Base-by-base conservation (phyloP, 2,113 vertebrate species). In the Desmodus rotundus region DNA sequence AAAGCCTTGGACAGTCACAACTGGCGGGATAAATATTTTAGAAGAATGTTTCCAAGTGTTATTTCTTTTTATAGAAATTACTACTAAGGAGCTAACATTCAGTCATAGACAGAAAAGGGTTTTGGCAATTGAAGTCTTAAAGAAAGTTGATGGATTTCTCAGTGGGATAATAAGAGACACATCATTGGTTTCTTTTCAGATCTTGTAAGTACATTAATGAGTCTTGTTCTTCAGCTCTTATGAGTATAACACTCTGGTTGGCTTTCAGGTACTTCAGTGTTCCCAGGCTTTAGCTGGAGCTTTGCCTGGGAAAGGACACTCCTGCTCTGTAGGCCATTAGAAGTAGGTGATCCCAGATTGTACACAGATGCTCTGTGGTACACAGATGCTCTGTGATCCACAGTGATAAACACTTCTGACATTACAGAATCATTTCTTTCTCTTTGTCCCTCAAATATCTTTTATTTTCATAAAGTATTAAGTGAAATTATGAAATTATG, bases 181-280 rank as follows among this genome's bases (percentile, higher is more conserved):
- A 73, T 92, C 5, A 0, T 81, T 95, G 78, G 73, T n/a, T 95
- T 88, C 12, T 78, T 77, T 93, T 81, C 54, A 78, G 63, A 86
- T 74, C 81, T 93, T 97, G 28, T 95, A 94, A 91, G 77, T 74
- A 93, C 77, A 86, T 91, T 95, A 93, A 96, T 97, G 90, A 97
- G 56, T 5, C 95, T 86, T 94, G 72, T 89, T 93, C 38, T 88
- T 26, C 63, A n/a, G 12, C 83, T 82, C 50, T 88, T 95, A 81
- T 70, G 73, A 87, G 58, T 83, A 91, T 91, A 96, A 95, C 92
- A 74, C 17, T 82, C 28, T 94, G 38, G 13, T 45, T 89, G 87
- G 6, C 58, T 91, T 58, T 26, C 80, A 74, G 4, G 11, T 26
- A 33, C 38, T 78, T 95, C 45, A n/a, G 20, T 74, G 56, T 65